Evolutionary conservation across 2,797 vertebrate species (phyloP).

Genomic region (Pipistrellus pygmaeus): DNA sequence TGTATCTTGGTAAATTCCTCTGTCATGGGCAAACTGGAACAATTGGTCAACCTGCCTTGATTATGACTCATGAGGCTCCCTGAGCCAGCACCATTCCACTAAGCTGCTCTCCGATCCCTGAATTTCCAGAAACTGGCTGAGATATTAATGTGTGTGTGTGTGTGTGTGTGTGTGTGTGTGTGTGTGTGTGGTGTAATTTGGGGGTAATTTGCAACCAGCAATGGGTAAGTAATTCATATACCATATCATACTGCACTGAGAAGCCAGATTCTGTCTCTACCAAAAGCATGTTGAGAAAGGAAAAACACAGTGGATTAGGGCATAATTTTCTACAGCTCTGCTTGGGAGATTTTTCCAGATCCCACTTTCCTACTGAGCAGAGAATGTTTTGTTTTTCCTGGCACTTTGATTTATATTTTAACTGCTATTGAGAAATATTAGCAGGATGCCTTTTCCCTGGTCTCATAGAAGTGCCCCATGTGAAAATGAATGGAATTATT

Average conservation of each 20-base stretch:
- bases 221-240: background rate
- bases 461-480: background rate
- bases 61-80: background rate
- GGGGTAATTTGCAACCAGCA: background rate
- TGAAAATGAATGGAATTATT: background rate
- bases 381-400: background rate
- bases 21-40: background rate
- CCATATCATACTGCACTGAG: background rate
- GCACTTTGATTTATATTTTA: conserved; percentile 34
- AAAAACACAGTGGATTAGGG: background rate
- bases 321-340: conserved; percentile 9
- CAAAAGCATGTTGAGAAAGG: background rate
- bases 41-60: background rate
- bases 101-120: background rate
- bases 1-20: background rate
- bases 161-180: background rate
- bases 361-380: background rate
- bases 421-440: background rate
- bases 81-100: background rate
- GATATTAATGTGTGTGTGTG: background rate
- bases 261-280: background rate
- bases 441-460: background rate
- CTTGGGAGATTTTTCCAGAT: background rate
- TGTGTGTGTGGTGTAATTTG: background rate
- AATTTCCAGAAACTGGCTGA: background rate